phyloP scores from a whole-genome alignment of 1,140 invertebrate genomes.

The Dinoponera quadriceps region DNA sequence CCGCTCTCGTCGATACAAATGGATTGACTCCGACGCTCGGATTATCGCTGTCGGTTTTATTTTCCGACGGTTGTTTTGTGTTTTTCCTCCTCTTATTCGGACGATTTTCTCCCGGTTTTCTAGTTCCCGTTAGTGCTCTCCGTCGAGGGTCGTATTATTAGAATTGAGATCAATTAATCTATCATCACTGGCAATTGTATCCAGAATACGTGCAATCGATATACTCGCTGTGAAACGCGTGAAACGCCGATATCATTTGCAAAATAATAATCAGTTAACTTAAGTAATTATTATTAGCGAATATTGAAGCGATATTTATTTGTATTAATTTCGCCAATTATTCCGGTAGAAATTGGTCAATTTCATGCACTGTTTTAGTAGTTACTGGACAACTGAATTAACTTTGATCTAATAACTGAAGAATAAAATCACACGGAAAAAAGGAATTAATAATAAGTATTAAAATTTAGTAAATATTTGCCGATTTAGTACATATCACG shows the following conservation, averaged over 20 bases:
- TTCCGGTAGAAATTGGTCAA: too few relatives aligned
- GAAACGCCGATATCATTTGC: neutral
- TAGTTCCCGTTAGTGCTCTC: neutral
- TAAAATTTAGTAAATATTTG: too few relatives aligned
- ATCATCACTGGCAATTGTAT: too few relatives aligned
- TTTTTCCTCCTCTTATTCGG: neutral
- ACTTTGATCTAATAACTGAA: too few relatives aligned
- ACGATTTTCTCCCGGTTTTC: neutral
- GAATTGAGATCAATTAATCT: neutral
- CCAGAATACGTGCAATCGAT: neutral
- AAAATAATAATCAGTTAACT: neutral
- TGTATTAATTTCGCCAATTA: conserved; percentile 4
- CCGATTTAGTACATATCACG: too few relatives aligned
- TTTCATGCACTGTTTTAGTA: too few relatives aligned
- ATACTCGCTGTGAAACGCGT: neutral
- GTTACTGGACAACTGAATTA: too few relatives aligned
- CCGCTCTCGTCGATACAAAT: conserved; percentile 64
- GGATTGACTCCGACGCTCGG: neutral
- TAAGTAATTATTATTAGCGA: neutral
- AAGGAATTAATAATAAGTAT: too few relatives aligned
- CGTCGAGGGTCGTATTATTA: neutral
- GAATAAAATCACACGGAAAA: too few relatives aligned
- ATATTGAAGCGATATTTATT: neutral
- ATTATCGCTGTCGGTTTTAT: conserved; percentile 45
- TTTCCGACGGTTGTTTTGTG: conserved; percentile 5